Evolutionary conservation across 2,113 vertebrate species (phyloP).

Genomic region (Brachyistius frenatus): DNA sequence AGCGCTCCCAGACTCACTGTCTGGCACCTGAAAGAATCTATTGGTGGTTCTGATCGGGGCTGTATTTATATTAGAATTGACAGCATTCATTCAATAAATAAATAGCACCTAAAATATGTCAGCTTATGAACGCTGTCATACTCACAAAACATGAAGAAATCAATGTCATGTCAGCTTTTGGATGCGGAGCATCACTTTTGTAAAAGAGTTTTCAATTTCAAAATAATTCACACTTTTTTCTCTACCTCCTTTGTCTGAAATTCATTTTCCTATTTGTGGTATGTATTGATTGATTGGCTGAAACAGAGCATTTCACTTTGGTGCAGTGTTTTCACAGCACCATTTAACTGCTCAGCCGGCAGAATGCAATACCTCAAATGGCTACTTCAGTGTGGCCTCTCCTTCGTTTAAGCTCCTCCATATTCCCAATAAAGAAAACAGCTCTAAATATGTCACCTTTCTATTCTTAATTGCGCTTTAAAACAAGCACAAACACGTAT

Average conservation of each 20-base stretch:
- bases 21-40: slow-evolving; percentile 58
- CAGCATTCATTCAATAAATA: not conserved
- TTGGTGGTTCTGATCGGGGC: slow-evolving; percentile 31
- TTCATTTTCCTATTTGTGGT: not conserved
- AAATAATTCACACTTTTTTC: not conserved
- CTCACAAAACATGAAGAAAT: not conserved
- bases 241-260: not conserved
- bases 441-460: slow-evolving; percentile 53
- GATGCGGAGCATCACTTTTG: not conserved
- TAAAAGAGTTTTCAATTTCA: not conserved
- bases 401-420: slow-evolving; percentile 33
- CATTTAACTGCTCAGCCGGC: not conserved
- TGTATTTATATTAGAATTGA: slow-evolving; percentile 7
- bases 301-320: slow-evolving; percentile 15
- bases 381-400: slow-evolving; percentile 22
- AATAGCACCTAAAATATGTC: not conserved
- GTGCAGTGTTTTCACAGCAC: not conserved
- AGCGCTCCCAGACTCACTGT: slow-evolving; percentile 51
- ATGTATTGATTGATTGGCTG: slow-evolving; percentile 1
- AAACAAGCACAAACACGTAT: slow-evolving; percentile 74
- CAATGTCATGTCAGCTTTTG: not conserved
- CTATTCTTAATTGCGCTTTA: slow-evolving; percentile 68
- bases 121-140: not conserved
- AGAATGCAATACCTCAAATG: slow-evolving; percentile 27
- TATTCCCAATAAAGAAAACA: slow-evolving; percentile 46